phyloP scores from a whole-genome alignment of 2,797 vertebrate species.

The Potorous gilbertii region DNA sequence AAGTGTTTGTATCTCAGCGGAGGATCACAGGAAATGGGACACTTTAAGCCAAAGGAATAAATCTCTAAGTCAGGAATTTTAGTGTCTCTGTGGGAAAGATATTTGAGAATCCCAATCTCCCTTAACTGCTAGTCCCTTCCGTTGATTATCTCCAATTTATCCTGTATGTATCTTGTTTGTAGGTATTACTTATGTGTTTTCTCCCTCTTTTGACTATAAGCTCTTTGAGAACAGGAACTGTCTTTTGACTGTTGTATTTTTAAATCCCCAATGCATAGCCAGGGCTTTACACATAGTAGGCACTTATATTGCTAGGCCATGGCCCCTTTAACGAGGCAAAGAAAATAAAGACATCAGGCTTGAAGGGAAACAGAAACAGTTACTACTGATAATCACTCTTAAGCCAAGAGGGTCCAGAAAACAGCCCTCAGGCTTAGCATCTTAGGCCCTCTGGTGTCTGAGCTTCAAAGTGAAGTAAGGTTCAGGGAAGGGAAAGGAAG shows the following conservation, averaged over 20 bases:
- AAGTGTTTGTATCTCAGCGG: not conserved
- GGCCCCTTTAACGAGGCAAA: no score
- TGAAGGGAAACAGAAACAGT: no score
- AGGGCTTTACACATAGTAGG: not conserved
- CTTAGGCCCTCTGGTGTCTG: no score
- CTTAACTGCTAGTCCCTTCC: not conserved
- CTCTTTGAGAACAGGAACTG: not conserved
- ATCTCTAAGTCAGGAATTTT: not conserved
- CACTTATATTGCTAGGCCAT: not conserved
- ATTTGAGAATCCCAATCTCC: not conserved
- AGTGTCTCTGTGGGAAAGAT: not conserved
- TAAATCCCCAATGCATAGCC: not conserved
- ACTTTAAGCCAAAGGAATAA: not conserved
- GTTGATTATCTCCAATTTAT: not conserved
- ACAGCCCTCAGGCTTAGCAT: no score
- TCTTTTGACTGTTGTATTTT: not conserved
- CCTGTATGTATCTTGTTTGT: not conserved
- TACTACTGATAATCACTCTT: no score
- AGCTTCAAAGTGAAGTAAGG: no score
- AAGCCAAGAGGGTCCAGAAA: no score
- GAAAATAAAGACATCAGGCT: no score
- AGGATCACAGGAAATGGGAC: not conserved
- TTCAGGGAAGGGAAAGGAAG: no score
- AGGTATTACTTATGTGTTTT: not conserved
- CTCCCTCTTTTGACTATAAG: not conserved